phyloP scores from a whole-genome alignment of 2,113 vertebrate species.

The Melanerpes formicivorus region DNA sequence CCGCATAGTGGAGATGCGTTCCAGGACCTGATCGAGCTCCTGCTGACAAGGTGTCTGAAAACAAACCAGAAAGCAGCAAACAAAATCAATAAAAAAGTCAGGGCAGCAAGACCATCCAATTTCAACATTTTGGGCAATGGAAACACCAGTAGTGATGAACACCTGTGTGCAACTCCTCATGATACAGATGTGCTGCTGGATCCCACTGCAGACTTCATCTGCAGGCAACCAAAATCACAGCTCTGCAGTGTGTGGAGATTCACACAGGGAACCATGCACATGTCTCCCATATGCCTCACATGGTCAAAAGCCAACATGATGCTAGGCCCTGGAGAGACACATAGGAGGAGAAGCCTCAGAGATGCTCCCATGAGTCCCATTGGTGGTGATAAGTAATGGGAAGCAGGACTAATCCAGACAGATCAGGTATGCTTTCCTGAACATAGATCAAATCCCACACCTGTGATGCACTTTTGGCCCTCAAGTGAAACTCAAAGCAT shows the following conservation, averaged over 20 bases:
- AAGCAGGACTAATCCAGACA: not conserved
- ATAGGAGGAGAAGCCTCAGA: not conserved
- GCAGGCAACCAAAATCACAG: not conserved
- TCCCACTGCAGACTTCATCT: not conserved
- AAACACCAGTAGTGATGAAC: not conserved
- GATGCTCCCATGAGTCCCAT: not conserved
- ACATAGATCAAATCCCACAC: not conserved
- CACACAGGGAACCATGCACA: not conserved
- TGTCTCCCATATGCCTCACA: rapidly evolving
- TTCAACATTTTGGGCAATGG: not conserved
- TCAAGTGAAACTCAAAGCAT: not conserved
- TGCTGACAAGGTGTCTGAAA: constrained; percentile 89
- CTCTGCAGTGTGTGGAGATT: rapidly evolving
- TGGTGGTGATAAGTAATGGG: not conserved
- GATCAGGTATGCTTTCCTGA: not conserved
- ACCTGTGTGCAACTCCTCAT: not conserved
- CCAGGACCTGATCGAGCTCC: constrained; percentile 90
- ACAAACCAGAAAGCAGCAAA: not conserved
- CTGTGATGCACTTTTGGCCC: not conserved
- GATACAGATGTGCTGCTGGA: not conserved
- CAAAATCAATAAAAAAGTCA: not conserved
- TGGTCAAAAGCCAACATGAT: not conserved
- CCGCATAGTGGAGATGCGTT: constrained; percentile 91
- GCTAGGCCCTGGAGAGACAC: not conserved
- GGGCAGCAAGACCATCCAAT: not conserved